Evolutionary conservation across 2,113 vertebrate species (phyloP).

Genomic region (Xyrauchen texanus): DNA sequence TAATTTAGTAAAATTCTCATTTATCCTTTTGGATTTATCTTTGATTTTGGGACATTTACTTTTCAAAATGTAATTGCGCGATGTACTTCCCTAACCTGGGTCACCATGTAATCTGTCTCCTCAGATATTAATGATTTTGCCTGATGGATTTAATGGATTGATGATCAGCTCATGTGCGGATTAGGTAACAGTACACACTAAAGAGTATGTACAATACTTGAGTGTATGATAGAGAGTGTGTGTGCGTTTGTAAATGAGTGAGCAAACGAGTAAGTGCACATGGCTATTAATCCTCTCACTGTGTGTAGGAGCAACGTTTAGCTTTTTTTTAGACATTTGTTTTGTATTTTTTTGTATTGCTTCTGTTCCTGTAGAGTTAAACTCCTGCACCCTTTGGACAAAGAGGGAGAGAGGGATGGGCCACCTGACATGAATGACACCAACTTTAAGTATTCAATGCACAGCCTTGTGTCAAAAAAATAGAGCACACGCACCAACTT

Average conservation of each 20-base stretch:
- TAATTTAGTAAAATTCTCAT: too few species aligned
- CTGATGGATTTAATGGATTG: constrained; percentile 53
- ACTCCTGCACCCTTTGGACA: constrained; percentile 83
- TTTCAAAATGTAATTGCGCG: background rate
- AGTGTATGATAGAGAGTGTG: background rate
- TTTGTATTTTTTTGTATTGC: constrained; percentile 85
- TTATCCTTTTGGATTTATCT: background rate
- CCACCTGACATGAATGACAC: constrained; percentile 60
- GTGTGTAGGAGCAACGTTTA: constrained; percentile 75
- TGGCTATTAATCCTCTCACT: constrained; percentile 56
- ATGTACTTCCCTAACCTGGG: constrained; percentile 24
- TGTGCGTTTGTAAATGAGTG: background rate
- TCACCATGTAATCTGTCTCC: constrained; percentile 50
- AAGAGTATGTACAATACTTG: constrained; percentile 10
- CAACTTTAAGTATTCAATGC: constrained; percentile 63
- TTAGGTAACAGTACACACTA: constrained; percentile 48
- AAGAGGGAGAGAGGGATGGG: constrained; percentile 81
- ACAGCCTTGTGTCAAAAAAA: background rate
- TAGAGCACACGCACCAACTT: background rate
- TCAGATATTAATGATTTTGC: constrained; percentile 52
- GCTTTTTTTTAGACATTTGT: constrained; percentile 85
- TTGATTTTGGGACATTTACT: constrained; percentile 3
- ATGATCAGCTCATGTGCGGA: constrained; percentile 36
- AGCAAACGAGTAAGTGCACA: background rate
- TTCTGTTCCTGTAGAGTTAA: constrained; percentile 96